Base-by-base conservation (phyloP, 2,797 vertebrate genomes). In the Falco novaeseelandiae region DNA sequence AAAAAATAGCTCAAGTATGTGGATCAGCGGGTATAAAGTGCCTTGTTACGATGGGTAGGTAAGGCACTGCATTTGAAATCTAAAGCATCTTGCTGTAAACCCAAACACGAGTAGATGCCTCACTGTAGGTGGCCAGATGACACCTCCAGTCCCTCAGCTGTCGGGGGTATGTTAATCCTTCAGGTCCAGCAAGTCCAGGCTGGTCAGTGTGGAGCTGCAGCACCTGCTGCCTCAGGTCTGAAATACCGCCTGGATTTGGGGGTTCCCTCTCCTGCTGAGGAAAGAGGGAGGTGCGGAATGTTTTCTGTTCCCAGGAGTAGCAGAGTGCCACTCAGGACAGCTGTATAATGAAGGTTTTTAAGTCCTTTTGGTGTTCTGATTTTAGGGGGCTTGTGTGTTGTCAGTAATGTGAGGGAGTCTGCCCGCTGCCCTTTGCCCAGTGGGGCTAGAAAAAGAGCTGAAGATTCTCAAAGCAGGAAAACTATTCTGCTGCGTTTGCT, bases 101-200 rank as follows among this genome's bases (percentile, higher is more conserved):
- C 54, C n/a, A 23, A 21, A 30, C 6, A 2, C 3, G 49, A 85
- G 70, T 17, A 42, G 81, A n/a, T 76, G 32, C 30, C 57, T 78
- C 18, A 11, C 15, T 49, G 44, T 32, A 36, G 69, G 3, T 51
- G 49, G 46, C 54, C 26, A 26, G 58, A 14, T 44, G 69, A 38
- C 42, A 7, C 14, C 34, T 83, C 61, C 30, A 17, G 1, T 23
- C 51, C 14, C 40, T 12, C 30, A 17, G 63, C 51, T 59, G 5
- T 2, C 34, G 5, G 16, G 40, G 44, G 2, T 58, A 3, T 10
- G 0, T 9, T n/a, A 22, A 40, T 34, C 76, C 44, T 19, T 44
- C 16, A 44, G 3, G 20, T 48, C 32, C 36, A 74, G 57, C 25
- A 20, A 20, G n/a, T 16, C 81, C 61, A 7, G 42, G 2, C 22